Base-by-base conservation (phyloP, 2,888 invertebrate genomes). In the Agrochola lychnidis region DNA sequence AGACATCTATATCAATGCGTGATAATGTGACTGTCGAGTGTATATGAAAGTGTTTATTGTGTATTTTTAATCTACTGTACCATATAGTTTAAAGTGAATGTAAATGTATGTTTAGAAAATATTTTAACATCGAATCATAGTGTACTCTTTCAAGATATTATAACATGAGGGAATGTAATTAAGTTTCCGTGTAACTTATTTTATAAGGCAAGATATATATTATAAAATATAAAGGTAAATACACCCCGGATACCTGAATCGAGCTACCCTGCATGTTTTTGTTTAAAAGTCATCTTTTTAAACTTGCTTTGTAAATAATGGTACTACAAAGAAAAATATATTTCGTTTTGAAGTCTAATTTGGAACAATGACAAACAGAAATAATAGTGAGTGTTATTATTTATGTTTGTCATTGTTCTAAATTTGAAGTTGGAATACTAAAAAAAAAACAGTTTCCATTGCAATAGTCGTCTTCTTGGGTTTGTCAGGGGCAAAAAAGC, bases 1-100 rank as follows among this genome's bases (percentile, higher is more conserved):
- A 79, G 96, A 95, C 62, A 92, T 96, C 68, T 96, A 95, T 83
- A 96, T 96, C 69, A 95, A 94, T 77, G 96, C 96, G 91, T 96
- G 93, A 95, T 91, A 68, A 40, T 59, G 51, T 57, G 64, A 61
- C 25, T 63, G 69, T 56, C 12, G 22, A 69, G 82, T 70, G 68
- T 36, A 56, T 9, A 59, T 61, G 67, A 59, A 73, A 62, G 73
- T 76, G 62, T 61, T 68, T 63, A 45, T 36, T 71, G 71, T 59
- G 62, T 68, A 68, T 45, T 69, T 71, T 72, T 66, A 84, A 69
- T 78, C 51, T 74, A 62, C 10, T 75, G 77, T 86, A 72, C 16
- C 30, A 67, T 80, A 83, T 67, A 72, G 62, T 25, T 30, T 67
- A 64, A 70, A 63, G 62, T 85, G 73, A 73, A 85, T 66, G 75